These are phyloP conservation scores for Heterohyrax brucei DNA, from an alignment of 2,797 vertebrate species.

Conservation along the genomic window DNA sequence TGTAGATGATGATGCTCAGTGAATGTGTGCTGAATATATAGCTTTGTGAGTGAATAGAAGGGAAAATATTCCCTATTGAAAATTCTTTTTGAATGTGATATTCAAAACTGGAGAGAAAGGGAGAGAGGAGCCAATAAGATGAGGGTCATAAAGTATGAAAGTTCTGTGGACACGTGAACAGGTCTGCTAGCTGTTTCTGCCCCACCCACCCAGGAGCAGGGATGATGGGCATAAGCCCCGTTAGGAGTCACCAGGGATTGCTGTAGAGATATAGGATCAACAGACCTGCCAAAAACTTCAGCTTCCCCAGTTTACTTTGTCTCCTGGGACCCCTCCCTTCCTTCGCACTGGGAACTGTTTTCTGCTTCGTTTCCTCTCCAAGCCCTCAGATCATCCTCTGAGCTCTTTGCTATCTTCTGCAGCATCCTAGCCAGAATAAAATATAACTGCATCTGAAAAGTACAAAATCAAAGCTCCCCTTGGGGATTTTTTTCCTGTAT, in stretches of 20 bases:
- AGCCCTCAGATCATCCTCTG: slow-evolving; percentile 78
- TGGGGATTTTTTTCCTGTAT: slow-evolving; percentile 85
- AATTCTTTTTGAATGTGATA: background rate
- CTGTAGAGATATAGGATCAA: background rate
- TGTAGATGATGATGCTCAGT: background rate
- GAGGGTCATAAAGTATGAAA: background rate
- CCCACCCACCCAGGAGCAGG: background rate
- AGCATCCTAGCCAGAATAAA: slow-evolving; percentile 86
- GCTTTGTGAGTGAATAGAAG: background rate
- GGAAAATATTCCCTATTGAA: background rate
- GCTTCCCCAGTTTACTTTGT: background rate
- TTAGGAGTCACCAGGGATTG: background rate
- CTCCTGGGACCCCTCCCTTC: slow-evolving; percentile 72
- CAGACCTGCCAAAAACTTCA: background rate
- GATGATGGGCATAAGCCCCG: background rate
- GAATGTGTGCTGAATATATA: background rate
- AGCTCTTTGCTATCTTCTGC: slow-evolving; percentile 83
- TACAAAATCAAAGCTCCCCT: slow-evolving; percentile 86
- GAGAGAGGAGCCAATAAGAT: background rate
- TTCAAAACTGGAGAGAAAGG: background rate
- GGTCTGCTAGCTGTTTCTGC: background rate
- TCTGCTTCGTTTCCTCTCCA: slow-evolving; percentile 88
- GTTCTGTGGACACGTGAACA: background rate
- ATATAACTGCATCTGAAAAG: slow-evolving; percentile 83
- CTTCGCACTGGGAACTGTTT: slow-evolving; percentile 80